phyloP scores from a whole-genome alignment of 2,113 vertebrate genomes.

The Hyperoodon ampullatus region DNA sequence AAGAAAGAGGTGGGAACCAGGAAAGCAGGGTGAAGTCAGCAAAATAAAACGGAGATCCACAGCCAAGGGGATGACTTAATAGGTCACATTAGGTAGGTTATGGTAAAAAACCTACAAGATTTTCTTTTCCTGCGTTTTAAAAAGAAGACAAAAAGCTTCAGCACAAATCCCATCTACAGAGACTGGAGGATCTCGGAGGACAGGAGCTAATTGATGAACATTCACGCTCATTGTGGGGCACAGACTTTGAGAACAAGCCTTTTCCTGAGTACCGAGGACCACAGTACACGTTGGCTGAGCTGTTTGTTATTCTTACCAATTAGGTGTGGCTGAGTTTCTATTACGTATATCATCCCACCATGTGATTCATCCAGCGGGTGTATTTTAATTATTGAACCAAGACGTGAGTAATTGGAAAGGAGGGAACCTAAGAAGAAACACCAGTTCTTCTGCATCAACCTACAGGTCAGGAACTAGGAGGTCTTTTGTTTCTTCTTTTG shows the following conservation, averaged over 20 bases:
- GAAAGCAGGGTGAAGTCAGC: background rate
- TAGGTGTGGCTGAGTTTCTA: background rate
- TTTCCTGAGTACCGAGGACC: background rate
- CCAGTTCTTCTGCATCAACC: background rate
- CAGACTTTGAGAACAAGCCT: background rate
- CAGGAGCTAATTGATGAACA: background rate
- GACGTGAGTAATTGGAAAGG: background rate
- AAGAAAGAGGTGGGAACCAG: background rate
- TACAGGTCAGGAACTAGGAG: background rate
- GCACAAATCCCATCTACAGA: background rate
- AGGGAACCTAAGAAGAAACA: background rate
- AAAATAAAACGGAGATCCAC: background rate
- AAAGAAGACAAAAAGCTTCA: constrained; percentile 29
- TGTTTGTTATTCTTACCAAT: background rate
- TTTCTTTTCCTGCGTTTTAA: constrained; percentile 17
- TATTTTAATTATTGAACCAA: constrained; percentile 51
- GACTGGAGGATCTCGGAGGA: background rate
- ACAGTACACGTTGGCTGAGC: background rate
- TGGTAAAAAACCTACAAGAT: background rate
- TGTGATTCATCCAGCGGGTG: background rate
- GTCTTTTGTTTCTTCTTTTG: background rate
- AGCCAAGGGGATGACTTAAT: background rate
- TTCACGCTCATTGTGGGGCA: background rate
- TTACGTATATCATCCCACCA: background rate
- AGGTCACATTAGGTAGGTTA: background rate